Conservation (phyloP, 2,888 invertebrate genomes). For the Plemyria rubiginata region DNA sequence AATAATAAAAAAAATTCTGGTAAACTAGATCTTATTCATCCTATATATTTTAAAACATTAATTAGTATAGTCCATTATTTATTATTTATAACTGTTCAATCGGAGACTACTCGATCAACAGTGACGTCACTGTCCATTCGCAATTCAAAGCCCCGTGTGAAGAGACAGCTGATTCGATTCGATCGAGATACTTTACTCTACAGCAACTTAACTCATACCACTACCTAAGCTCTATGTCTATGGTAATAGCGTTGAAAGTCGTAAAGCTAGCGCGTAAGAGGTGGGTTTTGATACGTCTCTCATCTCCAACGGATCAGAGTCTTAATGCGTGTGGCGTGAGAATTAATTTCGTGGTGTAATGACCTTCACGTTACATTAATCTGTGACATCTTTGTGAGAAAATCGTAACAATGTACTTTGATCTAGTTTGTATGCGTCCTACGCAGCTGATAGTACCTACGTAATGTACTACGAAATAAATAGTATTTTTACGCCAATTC, state of each 20-base stretch:
- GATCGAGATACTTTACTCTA: slow-evolving; percentile 57
- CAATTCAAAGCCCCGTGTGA: slow-evolving; percentile 72
- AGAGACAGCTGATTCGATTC: slow-evolving; percentile 75
- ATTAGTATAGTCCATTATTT: not conserved
- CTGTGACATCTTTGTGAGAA: slow-evolving; percentile 70
- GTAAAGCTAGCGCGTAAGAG: slow-evolving; percentile 32
- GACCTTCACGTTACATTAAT: slow-evolving; percentile 65
- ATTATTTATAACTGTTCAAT: slow-evolving; percentile 3
- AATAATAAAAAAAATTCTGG: too few relatives aligned
- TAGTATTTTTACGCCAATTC: slow-evolving; percentile 14
- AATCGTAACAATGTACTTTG: slow-evolving; percentile 47
- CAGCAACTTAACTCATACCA: slow-evolving; percentile 35
- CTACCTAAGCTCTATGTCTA: slow-evolving; percentile 39
- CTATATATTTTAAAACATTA: not conserved
- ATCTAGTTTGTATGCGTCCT: slow-evolving; percentile 48
- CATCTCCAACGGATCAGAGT: slow-evolving; percentile 68
- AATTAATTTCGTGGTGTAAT: slow-evolving; percentile 76
- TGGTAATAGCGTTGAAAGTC: slow-evolving; percentile 43
- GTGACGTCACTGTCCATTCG: slow-evolving; percentile 47
- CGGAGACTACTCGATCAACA: slow-evolving; percentile 14
- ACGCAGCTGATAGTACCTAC: not conserved
- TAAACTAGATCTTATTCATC: too few relatives aligned
- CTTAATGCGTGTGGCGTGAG: slow-evolving; percentile 74
- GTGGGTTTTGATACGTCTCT: slow-evolving; percentile 58
- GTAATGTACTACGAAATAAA: slow-evolving; percentile 25